phyloP scores from a whole-genome alignment of 2,113 vertebrate species.

The Serilophus lunatus region DNA sequence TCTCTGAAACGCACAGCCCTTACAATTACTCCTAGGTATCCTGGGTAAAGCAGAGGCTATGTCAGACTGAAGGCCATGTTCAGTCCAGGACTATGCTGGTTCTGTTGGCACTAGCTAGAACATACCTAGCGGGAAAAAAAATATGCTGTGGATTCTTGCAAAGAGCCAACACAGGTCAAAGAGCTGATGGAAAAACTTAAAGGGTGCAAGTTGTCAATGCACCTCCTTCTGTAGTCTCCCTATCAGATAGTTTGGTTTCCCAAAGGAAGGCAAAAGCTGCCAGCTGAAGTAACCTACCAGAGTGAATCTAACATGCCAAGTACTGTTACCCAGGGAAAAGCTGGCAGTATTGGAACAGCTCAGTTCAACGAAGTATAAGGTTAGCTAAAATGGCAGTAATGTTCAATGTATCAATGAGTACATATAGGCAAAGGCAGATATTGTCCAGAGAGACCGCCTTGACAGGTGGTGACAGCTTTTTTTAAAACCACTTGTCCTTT shows the following conservation, averaged over 20 bases:
- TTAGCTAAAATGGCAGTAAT: background rate
- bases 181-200: background rate
- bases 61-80: slow-evolving; percentile 16
- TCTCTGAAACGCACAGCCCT: slow-evolving; percentile 72
- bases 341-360: background rate
- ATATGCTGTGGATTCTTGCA: background rate
- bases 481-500: background rate
- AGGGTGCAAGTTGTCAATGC: background rate
- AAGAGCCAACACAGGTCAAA: background rate
- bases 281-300: background rate
- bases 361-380: background rate
- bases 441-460: background rate
- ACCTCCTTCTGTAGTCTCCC: background rate
- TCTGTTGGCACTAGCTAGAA: slow-evolving; percentile 33
- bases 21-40: slow-evolving; percentile 33
- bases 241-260: background rate
- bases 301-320: background rate
- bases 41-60: slow-evolving; percentile 6
- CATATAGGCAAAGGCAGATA: background rate
- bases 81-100: background rate
- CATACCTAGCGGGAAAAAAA: background rate
- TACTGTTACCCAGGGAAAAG: background rate
- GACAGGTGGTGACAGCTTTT: background rate
- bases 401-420: background rate
- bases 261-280: background rate